Conservation (phyloP, 2,888 invertebrate genomes). For the Pecten maximus region DNA sequence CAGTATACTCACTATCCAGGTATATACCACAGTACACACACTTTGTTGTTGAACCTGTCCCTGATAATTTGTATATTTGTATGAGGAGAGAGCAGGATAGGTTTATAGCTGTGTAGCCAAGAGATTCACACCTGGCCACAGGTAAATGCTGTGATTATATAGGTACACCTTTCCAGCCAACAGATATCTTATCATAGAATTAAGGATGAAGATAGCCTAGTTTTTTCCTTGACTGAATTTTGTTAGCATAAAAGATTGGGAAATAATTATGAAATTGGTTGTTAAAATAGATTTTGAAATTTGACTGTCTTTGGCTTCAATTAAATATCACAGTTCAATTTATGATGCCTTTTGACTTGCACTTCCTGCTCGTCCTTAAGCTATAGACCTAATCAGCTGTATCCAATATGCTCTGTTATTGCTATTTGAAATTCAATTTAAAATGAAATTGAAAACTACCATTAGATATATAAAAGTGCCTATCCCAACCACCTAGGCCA, state of each 20-base stretch:
- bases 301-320: not conserved
- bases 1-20: not conserved
- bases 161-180: not conserved
- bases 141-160: not conserved
- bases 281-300: not conserved
- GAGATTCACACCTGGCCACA: slow-evolving; percentile 18
- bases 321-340: not conserved
- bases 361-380: not conserved
- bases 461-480: not conserved
- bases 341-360: not conserved
- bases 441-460: not conserved
- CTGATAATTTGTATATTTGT: not conserved
- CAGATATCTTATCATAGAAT: not conserved
- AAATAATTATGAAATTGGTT: not conserved
- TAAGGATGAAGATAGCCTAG: slow-evolving; percentile 1
- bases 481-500: not conserved
- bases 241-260: not conserved
- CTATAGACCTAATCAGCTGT: not conserved
- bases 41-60: too few relatives aligned
- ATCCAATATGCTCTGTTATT: not conserved
- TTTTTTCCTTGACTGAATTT: not conserved
- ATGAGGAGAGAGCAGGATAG: not conserved
- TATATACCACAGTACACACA: not conserved
- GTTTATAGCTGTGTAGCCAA: not conserved
- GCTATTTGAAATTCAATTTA: not conserved